These are phyloP conservation scores for Chloroceryle aenea DNA, from an alignment of 2,113 vertebrate species.

Conservation along the genomic window DNA sequence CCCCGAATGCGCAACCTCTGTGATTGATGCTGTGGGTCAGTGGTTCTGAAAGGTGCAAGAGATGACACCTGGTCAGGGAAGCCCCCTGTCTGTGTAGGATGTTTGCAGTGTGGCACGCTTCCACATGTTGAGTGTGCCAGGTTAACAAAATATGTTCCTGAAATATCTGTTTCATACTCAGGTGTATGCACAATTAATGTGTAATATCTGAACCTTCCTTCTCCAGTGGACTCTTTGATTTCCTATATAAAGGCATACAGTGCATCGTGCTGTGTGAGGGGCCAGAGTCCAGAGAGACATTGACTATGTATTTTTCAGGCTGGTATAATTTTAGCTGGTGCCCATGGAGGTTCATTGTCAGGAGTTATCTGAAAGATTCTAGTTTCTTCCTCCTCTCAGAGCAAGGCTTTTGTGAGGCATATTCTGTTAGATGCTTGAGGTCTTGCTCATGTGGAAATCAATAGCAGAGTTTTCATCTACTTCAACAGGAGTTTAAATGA, in stretches of 20 bases:
- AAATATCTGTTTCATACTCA: neutral
- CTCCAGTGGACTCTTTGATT: neutral
- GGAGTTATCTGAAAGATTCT: neutral
- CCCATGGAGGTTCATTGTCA: neutral
- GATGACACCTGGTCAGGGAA: neutral
- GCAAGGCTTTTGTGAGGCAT: neutral
- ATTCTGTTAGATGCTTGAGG: neutral
- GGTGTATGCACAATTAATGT: neutral
- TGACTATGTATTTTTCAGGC: neutral
- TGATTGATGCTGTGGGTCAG: neutral
- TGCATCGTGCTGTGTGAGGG: neutral
- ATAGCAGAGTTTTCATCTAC: neutral
- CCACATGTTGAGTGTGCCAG: neutral
- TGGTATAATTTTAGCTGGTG: neutral
- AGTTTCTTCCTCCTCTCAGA: neutral
- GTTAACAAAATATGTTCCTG: neutral
- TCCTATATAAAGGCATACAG: neutral
- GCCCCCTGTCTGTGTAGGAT: neutral
- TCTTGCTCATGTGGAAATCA: neutral
- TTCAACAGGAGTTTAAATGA: neutral
- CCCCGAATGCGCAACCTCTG: neutral
- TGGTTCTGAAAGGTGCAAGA: neutral
- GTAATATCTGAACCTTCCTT: neutral
- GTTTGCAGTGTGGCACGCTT: neutral
- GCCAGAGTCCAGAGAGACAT: neutral